Evolutionary conservation across 1,140 invertebrate species (phyloP), one percentile per base, ranked within the genome.

Genomic region (Aphis gossypii): DNA sequence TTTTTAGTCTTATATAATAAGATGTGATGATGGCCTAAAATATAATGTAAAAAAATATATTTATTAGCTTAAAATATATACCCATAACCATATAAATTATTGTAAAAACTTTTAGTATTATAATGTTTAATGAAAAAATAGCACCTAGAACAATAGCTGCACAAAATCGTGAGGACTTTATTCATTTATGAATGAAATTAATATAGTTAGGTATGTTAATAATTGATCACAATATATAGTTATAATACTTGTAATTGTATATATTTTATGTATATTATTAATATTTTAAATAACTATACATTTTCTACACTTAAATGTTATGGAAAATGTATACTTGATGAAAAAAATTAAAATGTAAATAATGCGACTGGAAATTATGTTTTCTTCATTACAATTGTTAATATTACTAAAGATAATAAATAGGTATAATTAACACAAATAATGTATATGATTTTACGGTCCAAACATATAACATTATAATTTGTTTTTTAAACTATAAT

Each of bases 41-140:
- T 88, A 9, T 51, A 35, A 51, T 35, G 30, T 51, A 56, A 56
- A 89, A 89, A 90, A 41, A 90, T 87, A 44, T 35, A 2, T 89
- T 18, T 56, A 68, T 90, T 2, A 25, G 88, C 41, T 56, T 56
- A 90, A 41, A 90, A 90, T 14, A 56, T n/a, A 90, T 60, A 90
- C 89, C 89, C 54, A 90, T 41, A 30, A 90, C 89, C 89, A 60
- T 60, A 60, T 30, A 23, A 86, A 44, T 89, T 38, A 20, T 38
- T 38, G n/a, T 54, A 54, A 54, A 88, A 35, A 41, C 0, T 9
- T 60, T 51, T 23, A 87, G 11, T 18, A 51, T 51, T 51, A 51
- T 51, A 68, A 89, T 89, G 2, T 41, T 56, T 44, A 46, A 41
- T 60, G 25, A 5, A 90, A 90, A 89, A 90, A 44, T 90, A 90